Base-by-base conservation (phyloP, 2,113 vertebrate species). In the Pyxicephalus adspersus region DNA sequence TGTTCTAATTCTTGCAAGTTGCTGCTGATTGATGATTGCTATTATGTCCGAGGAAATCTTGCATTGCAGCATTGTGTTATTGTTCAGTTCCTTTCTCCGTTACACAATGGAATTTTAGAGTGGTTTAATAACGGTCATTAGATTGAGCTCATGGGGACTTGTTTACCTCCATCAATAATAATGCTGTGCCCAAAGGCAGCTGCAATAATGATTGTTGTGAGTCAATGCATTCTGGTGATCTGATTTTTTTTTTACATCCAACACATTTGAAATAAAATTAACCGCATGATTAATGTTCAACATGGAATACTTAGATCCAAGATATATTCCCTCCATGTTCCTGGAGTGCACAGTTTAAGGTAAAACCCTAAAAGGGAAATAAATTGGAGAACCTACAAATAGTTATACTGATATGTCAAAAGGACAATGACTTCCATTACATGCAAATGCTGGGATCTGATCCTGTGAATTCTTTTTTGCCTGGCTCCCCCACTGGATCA, bases 161-260 rank as follows among this genome's bases (percentile, higher is more conserved):
- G 64, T 66, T 66, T 66, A 38, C 64, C 64, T 2, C 45, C 64
- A 66, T 66, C 28, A 66, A 66, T 66, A 66, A 66, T 34, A 66
- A 38, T 7, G 6, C 20, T n/a, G 31, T 31, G 29, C 31, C 64
- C 64, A 9, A n/a, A 9, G 64, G 28, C 28, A 66, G 64, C 64
- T 13, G 20, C 18, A 38, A 34, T 38, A 66, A 66, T 38, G 64
- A 31, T 38, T 66, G 64, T 66, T 66, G 64, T 45, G 64, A 38
- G 7, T 66, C 38, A 45, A 45, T 9, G 38, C 38, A 13, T 45
- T 45, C 15, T 45, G 38, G 38, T 9, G 6, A 45, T 45, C n/a
- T n/a, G n/a, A n/a, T 45, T n/a, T 58, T 9, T 8, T 8, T 13
- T 22, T 57, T 57, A 22, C 8, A 19, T 20, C 0, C 6, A 20